Evolutionary conservation across 1,140 invertebrate genomes (phyloP), one percentile per base, ranked within the genome.

Genomic region (Drosophila kohkoa): DNA sequence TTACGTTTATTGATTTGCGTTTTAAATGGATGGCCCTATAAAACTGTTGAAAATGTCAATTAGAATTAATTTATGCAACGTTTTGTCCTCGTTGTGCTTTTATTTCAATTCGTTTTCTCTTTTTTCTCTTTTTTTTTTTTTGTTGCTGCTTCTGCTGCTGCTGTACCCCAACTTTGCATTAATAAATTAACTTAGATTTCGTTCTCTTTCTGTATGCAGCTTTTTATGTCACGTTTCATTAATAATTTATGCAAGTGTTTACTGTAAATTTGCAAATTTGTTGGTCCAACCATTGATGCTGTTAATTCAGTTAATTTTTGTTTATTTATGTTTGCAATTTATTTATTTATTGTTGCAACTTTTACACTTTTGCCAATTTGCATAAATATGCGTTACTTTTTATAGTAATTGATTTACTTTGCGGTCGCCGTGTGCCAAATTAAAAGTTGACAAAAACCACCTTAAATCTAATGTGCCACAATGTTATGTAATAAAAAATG

Each of bases 21-120:
- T 52, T 72, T 46, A 57, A 70, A 55, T 63, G 66, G 43, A 75
- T 25, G 66, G 51, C 20, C 51, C 51, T 58, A 52, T 70, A 74
- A 73, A 73, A 58, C 67, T 52, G 51, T 72, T 85, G 67, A 65
- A 82, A 79, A 59, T 81, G 79, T 86, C 79, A 81, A 85, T 87
- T 85, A 78, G 59, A 71, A 54, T 63, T 86, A 82, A 75, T 82
- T 70, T 59, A 55, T 76, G 28, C 46, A 75, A 55, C 7, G 38
- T 64, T 46, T 66, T 46, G 13, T 11, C 15, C 16, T 32, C 4
- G 7, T 4, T 25, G 35, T 10, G 20, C 43, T 71, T 71, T 46
- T 67, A 20, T 49, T 67, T 28, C 6, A 4, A 8, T 10, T 38
- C 7, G 7, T 66, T 38, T 45, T 28, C n/a, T 49, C 38, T 62